Evolutionary conservation across 2,113 vertebrate species (phyloP), one percentile per base, ranked within the genome.

Genomic region (Corythoichthys haematopterus): DNA sequence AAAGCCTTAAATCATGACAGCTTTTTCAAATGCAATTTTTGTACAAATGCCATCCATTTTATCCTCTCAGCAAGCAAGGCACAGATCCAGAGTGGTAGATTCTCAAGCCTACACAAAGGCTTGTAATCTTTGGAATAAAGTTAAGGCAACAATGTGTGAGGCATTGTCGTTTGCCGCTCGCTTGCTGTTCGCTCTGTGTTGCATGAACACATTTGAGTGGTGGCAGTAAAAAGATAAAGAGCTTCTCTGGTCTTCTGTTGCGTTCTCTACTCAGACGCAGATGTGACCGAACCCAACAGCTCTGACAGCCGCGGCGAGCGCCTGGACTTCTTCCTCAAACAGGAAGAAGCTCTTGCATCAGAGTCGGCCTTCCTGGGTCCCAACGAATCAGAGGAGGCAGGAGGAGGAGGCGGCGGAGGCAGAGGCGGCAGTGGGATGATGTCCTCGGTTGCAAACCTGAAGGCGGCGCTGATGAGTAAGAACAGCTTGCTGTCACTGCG

Each of bases 401-500:
- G 92, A 0, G 37, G 95, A 96, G 14, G 95, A 96, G 0, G 91
- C 86, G 2, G 80, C 73, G 55, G 55, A 57, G 15, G 59, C 16
- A 72, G 91, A 87, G 2, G 79, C 73, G n/a, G 59, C 38, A 70
- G 70, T 16, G 83, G 80, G 66, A 80, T 71, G 4, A 86, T 88
- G 16, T 88, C 93, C 0, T 94, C 95, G 0, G 95, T 98, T 4
- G 94, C 95, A 86, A 98, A 95, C 88, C 91, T 99, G 86, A 93
- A 97, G 0, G 95, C 95, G 0, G 97, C 97, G 0, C 93, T 98
- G 81, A 93, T 98, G 94, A 99, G 96, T 64, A 98, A 99, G 90
- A 98, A 97, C 93, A 98, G 96, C 82, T 85, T 98, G 90, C 87
- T 99, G 87, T 97, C 97, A 0, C 91, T 98, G 84, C 95, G 97